phyloP scores from a whole-genome alignment of 2,797 vertebrate genomes.

The Sebastes kiyomatsui region DNA sequence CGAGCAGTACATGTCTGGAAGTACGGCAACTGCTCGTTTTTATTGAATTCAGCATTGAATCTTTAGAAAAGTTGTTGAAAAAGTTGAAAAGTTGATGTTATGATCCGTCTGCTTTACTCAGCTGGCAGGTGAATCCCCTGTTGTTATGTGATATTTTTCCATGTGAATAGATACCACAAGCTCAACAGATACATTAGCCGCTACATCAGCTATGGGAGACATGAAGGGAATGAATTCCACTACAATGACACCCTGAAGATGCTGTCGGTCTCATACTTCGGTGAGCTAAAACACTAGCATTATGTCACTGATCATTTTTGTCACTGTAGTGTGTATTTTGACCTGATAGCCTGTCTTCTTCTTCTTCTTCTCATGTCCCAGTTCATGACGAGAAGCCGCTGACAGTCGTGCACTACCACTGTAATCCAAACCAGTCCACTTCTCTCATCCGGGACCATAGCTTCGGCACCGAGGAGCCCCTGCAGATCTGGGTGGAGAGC shows the following conservation, averaged over 20 bases:
- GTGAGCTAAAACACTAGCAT: slow-evolving; percentile 56
- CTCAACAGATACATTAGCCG: slow-evolving; percentile 26
- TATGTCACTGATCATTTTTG: not conserved
- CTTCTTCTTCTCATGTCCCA: slow-evolving; percentile 2
- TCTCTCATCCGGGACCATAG: slow-evolving; percentile 55
- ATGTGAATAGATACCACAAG: slow-evolving; percentile 44
- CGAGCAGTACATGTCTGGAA: too few species aligned
- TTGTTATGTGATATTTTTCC: not conserved
- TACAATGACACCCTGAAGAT: slow-evolving; percentile 75
- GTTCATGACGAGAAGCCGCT: slow-evolving; percentile 36
- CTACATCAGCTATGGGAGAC: slow-evolving; percentile 78
- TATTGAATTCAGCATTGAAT: not conserved
- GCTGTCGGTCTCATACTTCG: slow-evolving; percentile 78
- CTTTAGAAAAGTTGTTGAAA: not conserved
- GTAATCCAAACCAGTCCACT: slow-evolving; percentile 62
- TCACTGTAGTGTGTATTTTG: not conserved
- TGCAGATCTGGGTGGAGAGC: slow-evolving; percentile 81
- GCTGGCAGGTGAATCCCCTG: not conserved
- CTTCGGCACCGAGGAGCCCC: slow-evolving; percentile 31
- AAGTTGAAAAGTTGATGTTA: too few species aligned
- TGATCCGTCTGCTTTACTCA: not conserved
- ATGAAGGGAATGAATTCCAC: slow-evolving; percentile 74
- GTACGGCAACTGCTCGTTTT: too few species aligned
- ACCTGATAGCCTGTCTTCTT: not conserved
- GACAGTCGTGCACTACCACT: slow-evolving; percentile 81